Evolutionary conservation across 2,113 vertebrate species (phyloP).

Genomic region (Eptesicus fuscus): DNA sequence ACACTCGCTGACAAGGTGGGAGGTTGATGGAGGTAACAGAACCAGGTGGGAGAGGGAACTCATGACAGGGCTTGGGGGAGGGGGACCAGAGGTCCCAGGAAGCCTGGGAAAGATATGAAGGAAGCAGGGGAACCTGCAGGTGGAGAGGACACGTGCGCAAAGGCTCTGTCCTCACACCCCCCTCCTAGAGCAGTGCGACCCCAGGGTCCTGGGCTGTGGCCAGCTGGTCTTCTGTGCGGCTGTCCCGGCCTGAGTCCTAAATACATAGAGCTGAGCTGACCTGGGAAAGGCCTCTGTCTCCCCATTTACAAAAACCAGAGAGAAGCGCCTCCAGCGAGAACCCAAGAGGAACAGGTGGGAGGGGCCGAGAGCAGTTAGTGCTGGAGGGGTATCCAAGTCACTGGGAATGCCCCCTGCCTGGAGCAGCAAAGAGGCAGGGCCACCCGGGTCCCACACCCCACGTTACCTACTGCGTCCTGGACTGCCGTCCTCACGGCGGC

Average conservation of each 20-base stretch:
- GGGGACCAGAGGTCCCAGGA: background rate
- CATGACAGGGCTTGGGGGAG: background rate
- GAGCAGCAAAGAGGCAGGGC: background rate
- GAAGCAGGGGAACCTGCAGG: background rate
- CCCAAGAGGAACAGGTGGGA: rapidly evolving
- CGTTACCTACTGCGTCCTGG: constrained; percentile 83
- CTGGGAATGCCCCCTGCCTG: rapidly evolving
- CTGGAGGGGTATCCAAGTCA: rapidly evolving
- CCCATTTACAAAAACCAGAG: background rate
- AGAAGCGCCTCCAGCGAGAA: background rate
- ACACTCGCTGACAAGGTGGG: rapidly evolving
- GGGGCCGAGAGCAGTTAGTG: background rate
- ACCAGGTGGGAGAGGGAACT: background rate
- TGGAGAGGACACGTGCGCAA: background rate
- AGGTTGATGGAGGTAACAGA: background rate
- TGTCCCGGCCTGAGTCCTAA: background rate
- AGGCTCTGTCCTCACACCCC: background rate
- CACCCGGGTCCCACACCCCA: rapidly evolving
- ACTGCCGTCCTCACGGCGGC: constrained; percentile 86
- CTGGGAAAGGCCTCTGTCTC: background rate
- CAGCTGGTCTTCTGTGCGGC: background rate
- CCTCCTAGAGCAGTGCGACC: rapidly evolving
- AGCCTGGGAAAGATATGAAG: rapidly evolving
- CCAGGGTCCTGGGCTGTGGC: background rate
- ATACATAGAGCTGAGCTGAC: background rate